Evolutionary conservation across 1,140 invertebrate species (phyloP).

Genomic region (Drosophila repletoides): DNA sequence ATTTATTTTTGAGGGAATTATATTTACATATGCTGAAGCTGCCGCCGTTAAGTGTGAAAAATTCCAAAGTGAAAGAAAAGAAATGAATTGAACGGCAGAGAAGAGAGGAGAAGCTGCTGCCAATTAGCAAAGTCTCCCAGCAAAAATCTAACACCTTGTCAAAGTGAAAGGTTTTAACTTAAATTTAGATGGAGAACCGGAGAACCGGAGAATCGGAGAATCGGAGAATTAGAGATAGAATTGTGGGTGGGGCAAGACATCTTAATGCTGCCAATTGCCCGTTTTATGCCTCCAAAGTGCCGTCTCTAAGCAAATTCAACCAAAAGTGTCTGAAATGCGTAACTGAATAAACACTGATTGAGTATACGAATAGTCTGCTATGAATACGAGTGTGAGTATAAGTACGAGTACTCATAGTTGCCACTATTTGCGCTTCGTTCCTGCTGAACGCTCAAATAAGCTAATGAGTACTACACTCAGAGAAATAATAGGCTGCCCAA

Average conservation of each 20-base stretch:
- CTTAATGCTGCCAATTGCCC: constrained; percentile 68
- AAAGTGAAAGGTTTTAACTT: constrained; percentile 56
- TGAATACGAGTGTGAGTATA: too few relatives aligned
- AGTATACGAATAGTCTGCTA: too few relatives aligned
- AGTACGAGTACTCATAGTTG: too few relatives aligned
- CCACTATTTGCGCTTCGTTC: too few relatives aligned
- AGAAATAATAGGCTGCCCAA: too few relatives aligned
- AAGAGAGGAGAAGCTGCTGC: constrained; percentile 12
- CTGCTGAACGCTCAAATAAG: too few relatives aligned
- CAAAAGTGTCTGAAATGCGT: constrained; percentile 30
- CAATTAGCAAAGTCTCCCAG: constrained; percentile 63
- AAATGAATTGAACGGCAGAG: neutral
- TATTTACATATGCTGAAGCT: constrained; percentile 25
- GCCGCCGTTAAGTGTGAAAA: constrained; percentile 44
- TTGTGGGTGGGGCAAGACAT: constrained; percentile 35
- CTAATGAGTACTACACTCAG: too few relatives aligned
- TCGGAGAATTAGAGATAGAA: too few relatives aligned
- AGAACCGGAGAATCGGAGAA: neutral
- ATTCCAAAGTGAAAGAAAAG: constrained; percentile 21
- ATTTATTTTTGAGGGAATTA: too few relatives aligned
- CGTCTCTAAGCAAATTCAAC: constrained; percentile 16
- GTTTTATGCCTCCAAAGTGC: constrained; percentile 58
- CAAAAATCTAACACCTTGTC: constrained; percentile 73
- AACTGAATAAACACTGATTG: constrained; percentile 37
- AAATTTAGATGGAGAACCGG: too few relatives aligned